phyloP scores from a whole-genome alignment of 2,113 vertebrate species.

The Charadrius vociferus region DNA sequence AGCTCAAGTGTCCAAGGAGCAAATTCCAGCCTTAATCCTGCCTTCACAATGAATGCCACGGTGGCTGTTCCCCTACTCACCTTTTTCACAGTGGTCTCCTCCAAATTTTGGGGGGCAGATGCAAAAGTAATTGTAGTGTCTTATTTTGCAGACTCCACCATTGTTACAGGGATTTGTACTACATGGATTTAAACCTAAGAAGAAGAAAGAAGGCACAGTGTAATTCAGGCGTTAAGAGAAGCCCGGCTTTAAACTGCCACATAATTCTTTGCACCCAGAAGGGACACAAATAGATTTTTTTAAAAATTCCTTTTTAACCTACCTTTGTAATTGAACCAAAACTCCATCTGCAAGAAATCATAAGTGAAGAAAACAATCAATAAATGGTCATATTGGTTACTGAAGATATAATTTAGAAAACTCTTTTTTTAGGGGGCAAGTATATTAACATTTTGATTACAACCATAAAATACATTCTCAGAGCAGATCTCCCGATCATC shows the following conservation, averaged over 20 bases:
- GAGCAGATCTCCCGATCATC: not conserved
- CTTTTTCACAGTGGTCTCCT: slow-evolving; percentile 72
- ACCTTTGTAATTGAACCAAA: slow-evolving; percentile 86
- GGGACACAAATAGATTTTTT: not conserved
- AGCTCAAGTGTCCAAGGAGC: not conserved
- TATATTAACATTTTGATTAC: not conserved
- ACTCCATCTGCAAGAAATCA: slow-evolving; percentile 80
- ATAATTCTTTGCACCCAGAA: not conserved
- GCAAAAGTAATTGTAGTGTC: slow-evolving; percentile 55
- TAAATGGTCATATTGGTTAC: not conserved
- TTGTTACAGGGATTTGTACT: slow-evolving; percentile 69
- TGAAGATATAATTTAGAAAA: not conserved
- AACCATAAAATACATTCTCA: not conserved
- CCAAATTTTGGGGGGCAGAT: slow-evolving; percentile 70
- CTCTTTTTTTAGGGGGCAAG: not conserved
- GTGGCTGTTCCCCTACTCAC: slow-evolving; percentile 21
- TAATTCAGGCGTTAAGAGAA: not conserved
- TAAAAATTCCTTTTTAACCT: not conserved
- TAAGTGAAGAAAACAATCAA: not conserved
- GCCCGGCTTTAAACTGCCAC: not conserved
- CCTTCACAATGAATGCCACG: not conserved
- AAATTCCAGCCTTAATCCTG: not conserved
- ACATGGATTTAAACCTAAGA: slow-evolving; percentile 70
- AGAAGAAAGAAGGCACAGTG: not conserved
- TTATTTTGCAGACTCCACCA: slow-evolving; percentile 72